Evolutionary conservation across 2,888 invertebrate species (phyloP).

Genomic region (Callyntrura guangdongensis): DNA sequence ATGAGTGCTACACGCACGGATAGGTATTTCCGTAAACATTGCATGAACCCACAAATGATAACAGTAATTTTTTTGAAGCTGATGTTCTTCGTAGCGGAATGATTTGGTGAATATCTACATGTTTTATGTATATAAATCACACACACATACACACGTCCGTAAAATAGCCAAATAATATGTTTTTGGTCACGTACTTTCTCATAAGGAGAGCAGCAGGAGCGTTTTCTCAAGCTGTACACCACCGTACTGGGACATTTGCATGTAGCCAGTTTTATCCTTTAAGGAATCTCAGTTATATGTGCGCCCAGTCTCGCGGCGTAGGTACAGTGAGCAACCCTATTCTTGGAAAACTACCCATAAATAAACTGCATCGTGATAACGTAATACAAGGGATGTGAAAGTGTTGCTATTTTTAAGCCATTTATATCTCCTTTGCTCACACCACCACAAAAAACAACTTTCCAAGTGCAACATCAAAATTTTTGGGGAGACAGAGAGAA

Average conservation of each 20-base stretch:
- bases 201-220: not conserved
- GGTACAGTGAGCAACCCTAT: not conserved
- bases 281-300: too few relatives aligned
- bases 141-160: not conserved
- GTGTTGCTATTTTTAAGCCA: slow-evolving; percentile 28
- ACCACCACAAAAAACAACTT: not conserved
- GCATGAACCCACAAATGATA: too few relatives aligned
- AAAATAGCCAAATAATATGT: not conserved
- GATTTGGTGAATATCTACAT: too few relatives aligned
- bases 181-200: slow-evolving; percentile 18
- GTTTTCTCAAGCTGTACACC: not conserved
- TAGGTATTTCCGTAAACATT: too few relatives aligned
- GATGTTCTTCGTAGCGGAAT: too few relatives aligned
- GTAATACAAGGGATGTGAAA: slow-evolving; percentile 8
- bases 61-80: too few relatives aligned
- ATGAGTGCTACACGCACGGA: too few relatives aligned
- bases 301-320: not conserved
- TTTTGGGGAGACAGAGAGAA: too few relatives aligned
- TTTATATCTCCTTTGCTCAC: not conserved
- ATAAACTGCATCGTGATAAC: slow-evolving; percentile 42
- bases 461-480: too few relatives aligned
- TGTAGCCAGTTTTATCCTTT: not conserved
- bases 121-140: too few relatives aligned
- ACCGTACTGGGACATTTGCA: not conserved
- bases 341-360: not conserved